Conservation (phyloP, 2,797 vertebrate species). For the Astyanax mexicanus region DNA sequence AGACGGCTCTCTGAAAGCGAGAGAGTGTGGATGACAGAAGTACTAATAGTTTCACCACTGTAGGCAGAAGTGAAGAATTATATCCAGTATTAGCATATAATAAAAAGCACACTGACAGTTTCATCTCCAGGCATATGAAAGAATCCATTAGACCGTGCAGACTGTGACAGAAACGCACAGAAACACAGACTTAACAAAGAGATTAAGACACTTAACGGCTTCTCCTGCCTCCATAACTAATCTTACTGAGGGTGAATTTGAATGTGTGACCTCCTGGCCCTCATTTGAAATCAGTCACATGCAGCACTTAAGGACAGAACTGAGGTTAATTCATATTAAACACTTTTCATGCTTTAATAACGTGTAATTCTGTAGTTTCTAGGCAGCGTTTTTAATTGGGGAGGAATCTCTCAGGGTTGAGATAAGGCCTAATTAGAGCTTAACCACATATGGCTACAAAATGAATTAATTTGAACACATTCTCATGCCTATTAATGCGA, state of each 20-base stretch:
- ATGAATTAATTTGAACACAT: slow-evolving; percentile 44
- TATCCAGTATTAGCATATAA: neutral
- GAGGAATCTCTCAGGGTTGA: slow-evolving; percentile 9
- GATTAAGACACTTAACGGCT: neutral
- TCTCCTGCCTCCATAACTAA: neutral
- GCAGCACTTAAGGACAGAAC: slow-evolving; percentile 12
- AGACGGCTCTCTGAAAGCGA: neutral
- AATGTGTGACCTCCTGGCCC: slow-evolving; percentile 26
- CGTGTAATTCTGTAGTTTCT: slow-evolving; percentile 26
- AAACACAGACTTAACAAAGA: neutral
- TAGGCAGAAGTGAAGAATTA: neutral
- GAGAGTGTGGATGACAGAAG: neutral
- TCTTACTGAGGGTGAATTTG: slow-evolving; percentile 1
- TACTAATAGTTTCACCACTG: neutral
- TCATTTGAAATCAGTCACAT: slow-evolving; percentile 16
- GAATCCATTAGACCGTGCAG: neutral
- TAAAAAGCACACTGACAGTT: neutral
- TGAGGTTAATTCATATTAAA: slow-evolving; percentile 40
- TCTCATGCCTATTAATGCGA: slow-evolving; percentile 56
- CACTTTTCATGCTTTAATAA: slow-evolving; percentile 25
- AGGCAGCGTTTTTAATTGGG: slow-evolving; percentile 33
- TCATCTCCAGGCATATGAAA: neutral
- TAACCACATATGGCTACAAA: slow-evolving; percentile 16
- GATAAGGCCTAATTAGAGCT: slow-evolving; percentile 39
- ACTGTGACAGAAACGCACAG: neutral